Conservation (phyloP, 2,888 invertebrate genomes). For the Cheilosia pagana region DNA sequence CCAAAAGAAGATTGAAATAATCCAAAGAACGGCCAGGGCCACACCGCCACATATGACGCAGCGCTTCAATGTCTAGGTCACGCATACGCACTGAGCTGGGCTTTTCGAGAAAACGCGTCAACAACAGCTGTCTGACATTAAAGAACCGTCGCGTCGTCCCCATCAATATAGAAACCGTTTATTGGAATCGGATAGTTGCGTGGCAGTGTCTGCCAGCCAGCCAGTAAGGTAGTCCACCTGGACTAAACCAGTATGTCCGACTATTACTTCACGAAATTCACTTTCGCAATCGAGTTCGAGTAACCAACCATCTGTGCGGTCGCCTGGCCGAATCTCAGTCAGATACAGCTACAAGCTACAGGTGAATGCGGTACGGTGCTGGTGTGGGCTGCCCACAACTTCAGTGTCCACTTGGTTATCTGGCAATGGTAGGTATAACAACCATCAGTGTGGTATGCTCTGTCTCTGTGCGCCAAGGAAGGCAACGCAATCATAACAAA, state of each 20-base stretch:
- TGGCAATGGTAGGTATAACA: conserved; percentile 18
- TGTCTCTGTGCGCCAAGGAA: conserved; percentile 29
- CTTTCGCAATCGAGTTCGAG: conserved; percentile 57
- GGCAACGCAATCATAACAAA: conserved; percentile 65
- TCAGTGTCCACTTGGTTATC: conserved; percentile 27
- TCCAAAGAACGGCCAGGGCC: background rate
- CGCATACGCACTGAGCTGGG: conserved; percentile 51
- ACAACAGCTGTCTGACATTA: conserved; percentile 13
- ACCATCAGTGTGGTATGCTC: conserved; percentile 32
- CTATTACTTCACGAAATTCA: conserved; percentile 59
- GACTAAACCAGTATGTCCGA: conserved; percentile 18
- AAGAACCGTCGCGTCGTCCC: background rate
- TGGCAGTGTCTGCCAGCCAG: conserved; percentile 1
- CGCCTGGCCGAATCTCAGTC: conserved; percentile 1
- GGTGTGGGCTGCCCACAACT: conserved; percentile 4
- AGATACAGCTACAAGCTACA: conserved; percentile 14
- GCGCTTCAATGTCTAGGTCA: conserved; percentile 64
- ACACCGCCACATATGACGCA: background rate
- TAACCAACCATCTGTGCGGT: conserved; percentile 56
- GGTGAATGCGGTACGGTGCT: background rate
- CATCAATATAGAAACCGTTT: conserved; percentile 31
- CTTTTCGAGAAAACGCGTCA: background rate
- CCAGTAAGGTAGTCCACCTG: conserved; percentile 25
- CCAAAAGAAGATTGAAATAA: conserved; percentile 26
- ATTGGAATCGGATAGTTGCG: conserved; percentile 35